These are phyloP conservation scores for Rhyacophila evoluta DNA, from an alignment of 2,888 invertebrate genomes.

Conservation along the genomic window DNA sequence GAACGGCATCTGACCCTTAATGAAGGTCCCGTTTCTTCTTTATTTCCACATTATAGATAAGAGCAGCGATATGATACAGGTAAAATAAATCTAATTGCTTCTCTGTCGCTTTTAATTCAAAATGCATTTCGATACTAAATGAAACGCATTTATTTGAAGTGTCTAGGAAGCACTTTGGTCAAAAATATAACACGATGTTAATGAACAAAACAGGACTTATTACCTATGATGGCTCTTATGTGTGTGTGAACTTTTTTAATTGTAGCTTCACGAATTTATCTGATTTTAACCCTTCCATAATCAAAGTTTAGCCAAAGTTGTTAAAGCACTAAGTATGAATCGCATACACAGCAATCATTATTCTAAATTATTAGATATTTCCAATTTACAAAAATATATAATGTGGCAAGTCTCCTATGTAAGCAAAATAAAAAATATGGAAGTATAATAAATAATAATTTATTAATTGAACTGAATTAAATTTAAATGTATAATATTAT, in stretches of 20 bases:
- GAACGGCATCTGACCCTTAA: not conserved
- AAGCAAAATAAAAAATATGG: no score
- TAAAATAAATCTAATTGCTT: constrained; percentile 35
- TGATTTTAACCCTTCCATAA: constrained; percentile 32
- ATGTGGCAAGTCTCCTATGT: no score
- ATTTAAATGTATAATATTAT: no score
- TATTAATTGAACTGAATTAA: no score
- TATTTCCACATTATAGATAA: constrained; percentile 33
- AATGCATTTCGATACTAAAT: constrained; percentile 30
- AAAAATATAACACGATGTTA: constrained; percentile 20
- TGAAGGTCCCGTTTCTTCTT: not conserved
- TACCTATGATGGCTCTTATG: not conserved
- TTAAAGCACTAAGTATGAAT: no score
- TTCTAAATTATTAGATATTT: no score
- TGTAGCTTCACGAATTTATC: constrained; percentile 32
- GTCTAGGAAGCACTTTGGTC: constrained; percentile 7
- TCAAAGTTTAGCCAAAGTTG: no score
- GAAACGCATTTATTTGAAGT: constrained; percentile 10
- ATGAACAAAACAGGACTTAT: constrained; percentile 30
- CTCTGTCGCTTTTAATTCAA: constrained; percentile 1
- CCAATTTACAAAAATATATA: no score
- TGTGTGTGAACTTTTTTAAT: constrained; percentile 44
- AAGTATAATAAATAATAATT: no score
- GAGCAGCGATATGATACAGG: not conserved
- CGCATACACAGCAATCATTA: no score